These are phyloP conservation scores for Pontoporia blainvillei DNA, from an alignment of 2,113 vertebrate species.

Conservation along the genomic window DNA sequence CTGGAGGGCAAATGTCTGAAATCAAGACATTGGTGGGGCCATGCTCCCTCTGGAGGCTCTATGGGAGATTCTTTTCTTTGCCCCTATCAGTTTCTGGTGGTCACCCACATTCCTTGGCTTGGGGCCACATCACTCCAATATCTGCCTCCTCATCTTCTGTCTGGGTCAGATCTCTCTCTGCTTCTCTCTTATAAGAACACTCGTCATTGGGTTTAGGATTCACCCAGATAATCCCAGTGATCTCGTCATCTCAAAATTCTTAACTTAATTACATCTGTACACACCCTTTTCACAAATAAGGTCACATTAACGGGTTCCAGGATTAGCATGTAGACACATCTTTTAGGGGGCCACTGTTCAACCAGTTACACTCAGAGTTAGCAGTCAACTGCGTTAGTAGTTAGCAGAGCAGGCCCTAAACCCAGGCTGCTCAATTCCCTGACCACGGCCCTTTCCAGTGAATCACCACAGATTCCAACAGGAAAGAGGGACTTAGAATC, in stretches of 20 bases:
- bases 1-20: neutral
- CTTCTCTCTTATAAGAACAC: neutral
- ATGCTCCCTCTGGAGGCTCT: neutral
- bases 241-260: neutral
- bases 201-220: neutral
- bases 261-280: neutral
- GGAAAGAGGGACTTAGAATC: neutral
- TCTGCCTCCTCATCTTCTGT: neutral
- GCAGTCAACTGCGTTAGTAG: neutral
- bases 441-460: neutral
- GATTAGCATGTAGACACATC: neutral
- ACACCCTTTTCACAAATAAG: neutral
- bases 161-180: neutral
- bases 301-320: too few relatives aligned
- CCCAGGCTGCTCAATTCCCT: neutral
- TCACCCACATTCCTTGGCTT: neutral
- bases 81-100: neutral
- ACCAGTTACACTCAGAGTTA: neutral
- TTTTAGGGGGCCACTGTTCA: neutral
- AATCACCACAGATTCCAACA: neutral
- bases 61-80: accelerated
- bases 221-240: neutral
- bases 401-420: neutral
- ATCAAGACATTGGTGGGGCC: neutral
- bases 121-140: neutral